A percentile compares a stretch with the other conserved stretches of the same genome.
These are phyloP conservation scores for Mohoua ochrocephala DNA, from an alignment of 2,113 vertebrate genomes.

Conservation along the genomic window DNA sequence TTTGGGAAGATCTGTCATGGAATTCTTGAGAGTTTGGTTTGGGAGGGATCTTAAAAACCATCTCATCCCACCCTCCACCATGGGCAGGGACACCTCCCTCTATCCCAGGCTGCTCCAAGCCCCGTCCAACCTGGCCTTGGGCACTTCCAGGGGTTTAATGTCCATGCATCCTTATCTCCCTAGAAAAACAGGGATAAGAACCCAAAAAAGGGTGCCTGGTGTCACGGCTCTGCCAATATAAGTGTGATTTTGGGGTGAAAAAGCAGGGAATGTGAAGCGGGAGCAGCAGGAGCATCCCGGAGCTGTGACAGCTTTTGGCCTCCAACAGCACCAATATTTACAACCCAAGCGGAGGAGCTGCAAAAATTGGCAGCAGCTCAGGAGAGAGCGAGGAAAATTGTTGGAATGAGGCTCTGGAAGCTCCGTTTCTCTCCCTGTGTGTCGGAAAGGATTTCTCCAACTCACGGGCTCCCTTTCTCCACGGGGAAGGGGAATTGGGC, in stretches of 20 bases:
- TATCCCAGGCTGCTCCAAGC: not conserved
- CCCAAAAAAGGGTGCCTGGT: fast-evolving
- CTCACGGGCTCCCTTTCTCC: not conserved
- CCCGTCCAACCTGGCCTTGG: fast-evolving
- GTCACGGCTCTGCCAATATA: not conserved
- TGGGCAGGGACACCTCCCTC: not conserved
- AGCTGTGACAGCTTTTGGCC: not conserved
- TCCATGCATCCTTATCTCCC: not conserved
- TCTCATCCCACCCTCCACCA: not conserved
- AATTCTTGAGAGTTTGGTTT: not conserved
- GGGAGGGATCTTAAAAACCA: not conserved
- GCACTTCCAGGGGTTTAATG: not conserved
- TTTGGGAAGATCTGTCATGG: not conserved
- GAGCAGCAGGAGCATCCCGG: not conserved
- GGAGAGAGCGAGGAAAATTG: not conserved
- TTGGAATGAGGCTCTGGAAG: not conserved
- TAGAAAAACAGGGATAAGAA: not conserved
- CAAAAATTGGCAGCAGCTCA: not conserved
- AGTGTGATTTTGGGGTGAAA: not conserved
- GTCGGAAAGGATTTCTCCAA: not conserved
- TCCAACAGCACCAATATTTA: not conserved
- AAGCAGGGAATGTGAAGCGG: not conserved
- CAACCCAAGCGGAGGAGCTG: not conserved
- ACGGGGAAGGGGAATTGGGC: not conserved
- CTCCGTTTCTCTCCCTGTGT: not conserved